Conservation (phyloP, 2,888 invertebrate species). For the Pachycephus smyrnensis region DNA sequence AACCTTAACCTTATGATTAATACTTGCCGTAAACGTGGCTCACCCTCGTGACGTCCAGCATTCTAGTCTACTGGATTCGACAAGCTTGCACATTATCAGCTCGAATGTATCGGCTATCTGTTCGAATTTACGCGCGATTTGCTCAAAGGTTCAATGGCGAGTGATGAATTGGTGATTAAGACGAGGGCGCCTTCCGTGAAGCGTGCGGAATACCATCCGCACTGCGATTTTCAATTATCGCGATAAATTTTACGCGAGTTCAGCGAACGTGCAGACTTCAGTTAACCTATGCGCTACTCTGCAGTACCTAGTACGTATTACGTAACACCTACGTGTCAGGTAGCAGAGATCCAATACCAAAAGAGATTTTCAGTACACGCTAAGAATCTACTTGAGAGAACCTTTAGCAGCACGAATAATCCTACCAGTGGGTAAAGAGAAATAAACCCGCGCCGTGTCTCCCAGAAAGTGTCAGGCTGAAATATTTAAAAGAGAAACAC, state of each 20-base stretch:
- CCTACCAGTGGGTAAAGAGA: background rate
- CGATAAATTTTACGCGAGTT: background rate
- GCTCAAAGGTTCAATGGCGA: conserved; percentile 44
- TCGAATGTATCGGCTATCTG: conserved; percentile 45
- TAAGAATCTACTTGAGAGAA: background rate
- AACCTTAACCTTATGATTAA: background rate
- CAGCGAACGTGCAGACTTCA: background rate
- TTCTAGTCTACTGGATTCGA: conserved; percentile 3
- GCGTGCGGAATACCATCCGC: conserved; percentile 8
- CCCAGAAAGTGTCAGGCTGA: background rate
- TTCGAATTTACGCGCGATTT: conserved; percentile 42
- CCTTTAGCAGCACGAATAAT: background rate
- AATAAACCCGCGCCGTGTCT: background rate
- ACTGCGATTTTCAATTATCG: conserved; percentile 2
- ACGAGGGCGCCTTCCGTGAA: conserved; percentile 33
- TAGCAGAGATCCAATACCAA: no score
- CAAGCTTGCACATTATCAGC: conserved; percentile 21
- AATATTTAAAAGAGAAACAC: background rate
- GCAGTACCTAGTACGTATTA: background rate
- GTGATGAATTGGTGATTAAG: conserved; percentile 55
- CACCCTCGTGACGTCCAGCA: background rate
- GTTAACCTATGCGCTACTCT: background rate
- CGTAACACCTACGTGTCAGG: background rate
- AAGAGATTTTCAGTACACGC: background rate
- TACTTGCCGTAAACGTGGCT: background rate